Conservation (phyloP, 64 coral and sea anemone genomes). For the Pocillopora verrucosa region DNA sequence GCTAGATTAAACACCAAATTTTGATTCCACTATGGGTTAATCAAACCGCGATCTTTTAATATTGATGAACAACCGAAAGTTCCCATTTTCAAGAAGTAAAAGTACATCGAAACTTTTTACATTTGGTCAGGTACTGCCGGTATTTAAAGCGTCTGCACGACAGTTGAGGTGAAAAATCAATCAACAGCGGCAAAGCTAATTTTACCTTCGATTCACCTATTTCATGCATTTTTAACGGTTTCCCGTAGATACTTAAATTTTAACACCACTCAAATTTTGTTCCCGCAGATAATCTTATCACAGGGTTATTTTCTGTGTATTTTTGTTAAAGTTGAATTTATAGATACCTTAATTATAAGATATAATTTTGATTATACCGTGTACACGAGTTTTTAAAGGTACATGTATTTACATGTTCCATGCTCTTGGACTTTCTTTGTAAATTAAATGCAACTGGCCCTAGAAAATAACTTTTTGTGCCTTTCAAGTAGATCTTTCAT, state of each 20-base stretch:
- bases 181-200: background rate
- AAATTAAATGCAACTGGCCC: too few relatives aligned
- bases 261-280: background rate
- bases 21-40: conserved; percentile 1
- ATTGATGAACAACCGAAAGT: background rate
- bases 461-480: too few relatives aligned
- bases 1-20: background rate
- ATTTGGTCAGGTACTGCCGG: background rate
- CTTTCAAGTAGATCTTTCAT: too few relatives aligned
- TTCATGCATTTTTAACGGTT: background rate
- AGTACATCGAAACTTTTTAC: background rate
- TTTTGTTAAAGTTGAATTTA: background rate
- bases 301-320: background rate
- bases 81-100: background rate
- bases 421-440: too few relatives aligned
- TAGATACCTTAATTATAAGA: too few relatives aligned
- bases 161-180: background rate
- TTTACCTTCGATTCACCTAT: background rate
- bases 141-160: background rate
- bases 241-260: background rate
- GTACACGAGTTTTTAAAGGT: too few relatives aligned
- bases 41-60: background rate
- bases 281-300: background rate
- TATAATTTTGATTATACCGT: too few relatives aligned
- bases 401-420: too few relatives aligned